These are phyloP conservation scores for Athalia circularis DNA, from an alignment of 2,888 invertebrate species.

Conservation along the genomic window DNA sequence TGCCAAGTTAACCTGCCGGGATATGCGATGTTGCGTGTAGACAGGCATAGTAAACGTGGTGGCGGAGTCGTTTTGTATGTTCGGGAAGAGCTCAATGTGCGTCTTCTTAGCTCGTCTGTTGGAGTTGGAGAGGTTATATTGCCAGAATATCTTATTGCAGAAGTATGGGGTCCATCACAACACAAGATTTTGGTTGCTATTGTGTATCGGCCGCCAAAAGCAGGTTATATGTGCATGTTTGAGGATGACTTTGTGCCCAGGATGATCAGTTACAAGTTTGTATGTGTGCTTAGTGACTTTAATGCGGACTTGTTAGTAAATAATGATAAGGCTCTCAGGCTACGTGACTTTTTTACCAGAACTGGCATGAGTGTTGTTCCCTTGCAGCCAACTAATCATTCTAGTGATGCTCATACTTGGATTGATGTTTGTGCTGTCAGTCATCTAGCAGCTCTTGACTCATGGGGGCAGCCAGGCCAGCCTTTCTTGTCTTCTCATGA, in stretches of 20 bases:
- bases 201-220: slow-evolving; percentile 2
- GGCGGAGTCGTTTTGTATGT: slow-evolving; percentile 6
- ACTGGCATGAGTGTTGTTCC: slow-evolving; percentile 9
- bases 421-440: slow-evolving; percentile 29
- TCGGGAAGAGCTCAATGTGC: not conserved
- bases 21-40: not conserved
- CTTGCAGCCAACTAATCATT: slow-evolving; percentile 14
- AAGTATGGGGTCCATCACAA: not conserved
- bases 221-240: not conserved
- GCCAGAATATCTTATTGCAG: not conserved
- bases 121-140: not conserved
- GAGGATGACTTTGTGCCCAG: not conserved
- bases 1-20: not conserved
- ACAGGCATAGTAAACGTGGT: not conserved
- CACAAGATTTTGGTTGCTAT: not conserved
- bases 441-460: not conserved
- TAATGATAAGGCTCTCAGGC: no score
- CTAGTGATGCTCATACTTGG: slow-evolving; percentile 8
- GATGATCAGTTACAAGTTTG: not conserved
- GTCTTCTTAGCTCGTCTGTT: not conserved
- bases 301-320: no score
- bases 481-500: slow-evolving; percentile 27
- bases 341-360: not conserved
- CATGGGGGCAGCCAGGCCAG: slow-evolving; percentile 29
- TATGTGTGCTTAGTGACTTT: slow-evolving; percentile 5